These are phyloP conservation scores for Hydrozoanthus tunicans DNA, from an alignment of 64 coral and sea anemone genomes.

Conservation along the genomic window DNA sequence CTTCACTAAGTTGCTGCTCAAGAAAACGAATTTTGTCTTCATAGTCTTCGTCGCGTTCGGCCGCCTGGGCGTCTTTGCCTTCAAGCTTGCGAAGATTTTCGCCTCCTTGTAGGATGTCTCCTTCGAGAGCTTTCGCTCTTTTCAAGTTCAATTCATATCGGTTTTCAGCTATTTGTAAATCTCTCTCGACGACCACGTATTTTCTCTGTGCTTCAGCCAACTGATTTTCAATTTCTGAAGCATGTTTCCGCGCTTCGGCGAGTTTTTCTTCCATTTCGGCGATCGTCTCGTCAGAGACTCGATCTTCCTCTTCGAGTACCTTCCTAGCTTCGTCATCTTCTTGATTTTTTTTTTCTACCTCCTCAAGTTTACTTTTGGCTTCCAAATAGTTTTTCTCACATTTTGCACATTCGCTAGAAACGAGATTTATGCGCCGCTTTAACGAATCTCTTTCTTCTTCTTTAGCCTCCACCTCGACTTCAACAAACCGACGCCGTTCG, in stretches of 20 bases:
- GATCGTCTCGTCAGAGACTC: constrained; percentile 3
- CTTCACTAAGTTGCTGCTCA: constrained; percentile 11
- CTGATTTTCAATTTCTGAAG: constrained; percentile 1
- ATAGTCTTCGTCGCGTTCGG: constrained; percentile 22
- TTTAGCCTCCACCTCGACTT: constrained; percentile 17
- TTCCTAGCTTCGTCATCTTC: constrained; percentile 29
- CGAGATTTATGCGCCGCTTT: constrained; percentile 29
- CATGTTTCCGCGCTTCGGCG: background rate
- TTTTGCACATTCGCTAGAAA: constrained; percentile 11
- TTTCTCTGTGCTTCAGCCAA: constrained; percentile 26
- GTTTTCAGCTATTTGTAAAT: background rate
- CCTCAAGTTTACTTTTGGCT: background rate
- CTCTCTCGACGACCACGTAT: constrained; percentile 29
- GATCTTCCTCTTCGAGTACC: constrained; percentile 26
- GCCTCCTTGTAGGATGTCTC: constrained; percentile 35
- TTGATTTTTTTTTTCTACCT: background rate
- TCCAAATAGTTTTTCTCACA: background rate
- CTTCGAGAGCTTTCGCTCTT: constrained; percentile 1
- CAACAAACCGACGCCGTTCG: background rate
- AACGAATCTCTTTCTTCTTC: constrained; percentile 19
- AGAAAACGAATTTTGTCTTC: constrained; percentile 39
- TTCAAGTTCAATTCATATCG: background rate
- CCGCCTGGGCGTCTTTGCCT: constrained; percentile 8
- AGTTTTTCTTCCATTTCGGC: constrained; percentile 28
- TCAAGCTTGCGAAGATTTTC: constrained; percentile 35